These are phyloP conservation scores for Cossypha dichroa DNA, from an alignment of 2,797 vertebrate species.

Conservation along the genomic window DNA sequence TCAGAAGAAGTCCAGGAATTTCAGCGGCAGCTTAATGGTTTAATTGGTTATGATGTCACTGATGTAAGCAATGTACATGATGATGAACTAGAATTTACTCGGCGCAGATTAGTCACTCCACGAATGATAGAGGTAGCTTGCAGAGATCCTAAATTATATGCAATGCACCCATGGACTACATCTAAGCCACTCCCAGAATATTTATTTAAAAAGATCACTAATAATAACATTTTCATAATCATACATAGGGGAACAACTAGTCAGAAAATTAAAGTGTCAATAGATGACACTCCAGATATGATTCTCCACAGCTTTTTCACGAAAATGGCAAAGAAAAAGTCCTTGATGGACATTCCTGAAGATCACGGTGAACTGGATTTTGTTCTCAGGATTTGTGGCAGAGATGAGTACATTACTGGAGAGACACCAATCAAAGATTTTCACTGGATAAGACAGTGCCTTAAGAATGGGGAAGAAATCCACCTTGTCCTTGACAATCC, in stretches of 20 bases:
- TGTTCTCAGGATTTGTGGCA: conserved; percentile 92
- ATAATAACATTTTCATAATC: conserved; percentile 87
- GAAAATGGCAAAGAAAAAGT: conserved; percentile 91
- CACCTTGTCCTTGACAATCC: conserved; percentile 89
- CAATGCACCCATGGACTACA: conserved; percentile 94
- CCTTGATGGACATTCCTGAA: conserved; percentile 88
- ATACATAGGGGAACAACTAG: conserved; percentile 91
- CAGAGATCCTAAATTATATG: conserved; percentile 89
- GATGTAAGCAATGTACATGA: conserved; percentile 97
- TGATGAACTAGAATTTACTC: conserved; percentile 95
- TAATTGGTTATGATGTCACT: conserved; percentile 96
- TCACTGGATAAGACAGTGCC: conserved; percentile 93
- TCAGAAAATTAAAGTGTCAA: conserved; percentile 93
- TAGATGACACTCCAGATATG: conserved; percentile 86
- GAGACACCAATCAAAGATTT: conserved; percentile 90
- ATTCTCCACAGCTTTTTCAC: conserved; percentile 88
- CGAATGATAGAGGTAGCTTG: conserved; percentile 87
- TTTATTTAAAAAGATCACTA: conserved; percentile 86
- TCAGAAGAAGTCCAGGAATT: conserved; percentile 85
- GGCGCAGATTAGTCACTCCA: conserved; percentile 91
- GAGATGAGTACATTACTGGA: conserved; percentile 93
- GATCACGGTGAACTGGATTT: conserved; percentile 86
- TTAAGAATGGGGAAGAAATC: conserved; percentile 94
- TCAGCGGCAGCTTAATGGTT: conserved; percentile 89
- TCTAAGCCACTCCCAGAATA: conserved; percentile 89